Evolutionary conservation across 92 coral and sea anemone genomes (phyloP).

Genomic region (Muricea muricata): DNA sequence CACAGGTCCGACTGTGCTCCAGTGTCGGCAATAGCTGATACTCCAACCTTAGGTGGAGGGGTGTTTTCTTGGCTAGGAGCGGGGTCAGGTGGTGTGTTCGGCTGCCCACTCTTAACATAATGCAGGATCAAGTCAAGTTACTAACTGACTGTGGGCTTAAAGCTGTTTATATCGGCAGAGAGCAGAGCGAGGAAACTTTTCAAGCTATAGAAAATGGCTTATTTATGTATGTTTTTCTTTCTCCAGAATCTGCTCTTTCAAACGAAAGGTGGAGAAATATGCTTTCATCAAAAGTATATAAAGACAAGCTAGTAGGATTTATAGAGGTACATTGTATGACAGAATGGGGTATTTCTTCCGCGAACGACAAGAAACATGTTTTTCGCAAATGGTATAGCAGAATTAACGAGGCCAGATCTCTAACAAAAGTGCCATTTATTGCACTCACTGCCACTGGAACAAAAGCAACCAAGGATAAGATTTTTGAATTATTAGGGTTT

Average conservation of each 20-base stretch:
- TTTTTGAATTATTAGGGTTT: conserved; percentile 40
- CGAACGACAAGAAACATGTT: conserved; percentile 29
- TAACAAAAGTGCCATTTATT: conserved; percentile 45
- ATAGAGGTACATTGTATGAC: conserved; percentile 52
- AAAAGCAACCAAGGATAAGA: conserved; percentile 40
- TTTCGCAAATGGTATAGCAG: conserved; percentile 49
- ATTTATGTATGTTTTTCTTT: conserved; percentile 39
- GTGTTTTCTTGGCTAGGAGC: no score
- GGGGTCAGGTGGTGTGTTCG: no score
- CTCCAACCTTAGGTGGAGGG: no score
- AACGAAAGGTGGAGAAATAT: conserved; percentile 48
- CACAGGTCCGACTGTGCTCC: conserved; percentile 50
- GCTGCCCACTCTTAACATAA: conserved; percentile 33
- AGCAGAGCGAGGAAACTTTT: conserved; percentile 39
- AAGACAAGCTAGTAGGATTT: conserved; percentile 37
- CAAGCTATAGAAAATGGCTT: conserved; percentile 36
- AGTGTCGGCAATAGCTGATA: conserved; percentile 35
- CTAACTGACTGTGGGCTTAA: conserved; percentile 23
- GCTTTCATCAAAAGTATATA: conserved; percentile 42
- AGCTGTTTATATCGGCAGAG: conserved; percentile 55
- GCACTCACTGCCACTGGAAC: conserved; percentile 65
- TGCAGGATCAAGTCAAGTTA: conserved; percentile 55
- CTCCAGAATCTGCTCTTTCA: conserved; percentile 54
- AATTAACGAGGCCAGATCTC: conserved; percentile 38
- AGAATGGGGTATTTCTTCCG: conserved; percentile 43